Evolutionary conservation across 2,888 invertebrate species (phyloP), one percentile per base, ranked within the genome.

Genomic region (Arrhopalites spinosus): DNA sequence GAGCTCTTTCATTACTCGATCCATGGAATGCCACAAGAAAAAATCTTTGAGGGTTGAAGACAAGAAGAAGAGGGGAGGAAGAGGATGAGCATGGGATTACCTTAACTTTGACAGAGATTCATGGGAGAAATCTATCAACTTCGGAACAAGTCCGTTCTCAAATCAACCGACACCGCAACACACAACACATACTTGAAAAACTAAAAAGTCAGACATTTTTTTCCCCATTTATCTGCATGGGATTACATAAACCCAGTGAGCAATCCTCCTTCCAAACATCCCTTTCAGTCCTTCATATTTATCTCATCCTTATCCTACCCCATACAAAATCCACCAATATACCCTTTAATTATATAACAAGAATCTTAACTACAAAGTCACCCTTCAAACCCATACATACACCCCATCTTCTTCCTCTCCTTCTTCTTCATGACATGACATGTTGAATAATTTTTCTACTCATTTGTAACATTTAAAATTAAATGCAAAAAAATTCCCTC

Each of bases 41-140:
- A 73, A 47, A 53, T 73, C 63, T 64, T 66, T 43, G 7, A 56
- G 53, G 20, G 53, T n/a, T n/a, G n/a, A 56, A 25, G 68, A 45
- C 25, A 53, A 50, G 20, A 27, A 30, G 61, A 71, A 45, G 71
- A 71, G n/a, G 61, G 45, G 73, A 53, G 73, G 50, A 73, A 47
- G 73, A 73, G 73, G 73, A 63, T 63, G 66, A 73, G n/a, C n/a
- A n/a, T n/a, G 56, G 73, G 73, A 73, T 73, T 73, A 73, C 66
- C 66, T 43, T 59, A 61, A 25, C 63, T 69, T 30, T 47, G 74
- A 74, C 74, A 61, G 47, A 61, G 74, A 74, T 74, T 74, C 74
- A 74, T 74, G 61, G 61, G 69, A 61, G n/a, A 74, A 74, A 74
- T 74, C 74, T 69, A 74, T 74, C 74, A 74, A 74, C 74, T 74